Base-by-base conservation (phyloP, 2,797 vertebrate species). In the Hippoglossus hippoglossus region DNA sequence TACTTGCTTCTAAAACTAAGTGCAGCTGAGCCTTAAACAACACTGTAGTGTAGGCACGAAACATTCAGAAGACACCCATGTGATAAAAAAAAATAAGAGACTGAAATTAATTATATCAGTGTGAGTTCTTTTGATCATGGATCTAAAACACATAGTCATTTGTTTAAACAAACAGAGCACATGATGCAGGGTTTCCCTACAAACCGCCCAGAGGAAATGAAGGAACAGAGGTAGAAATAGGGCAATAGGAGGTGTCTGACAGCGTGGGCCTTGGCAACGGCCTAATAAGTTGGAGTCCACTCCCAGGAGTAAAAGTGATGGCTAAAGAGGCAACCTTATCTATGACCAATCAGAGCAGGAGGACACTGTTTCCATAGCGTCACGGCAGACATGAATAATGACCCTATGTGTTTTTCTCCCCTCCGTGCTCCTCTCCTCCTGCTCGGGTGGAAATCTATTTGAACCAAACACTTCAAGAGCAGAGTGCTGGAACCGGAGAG, bases 281-380 rank as follows among this genome's bases (percentile, higher is more conserved):
- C 73, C 77, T 72, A 71, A 86, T 87, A 65, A 88, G 88, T 87
- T 50, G n/a, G 25, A 67, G 41, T 67, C 64, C 36, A 74, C 72
- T 89, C 74, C 81, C 62, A 26, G 15, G 83, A 74, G 81, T 67
- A 64, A 86, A 82, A 80, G 52, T 63, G 75, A 83, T 65, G 80
- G 83, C 79, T 76, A 79, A 84, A 87, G 84, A 86, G 77, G 73
- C 79, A 75, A 73, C 82, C 81, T 87, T 91, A 91, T 93, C 88
- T 89, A 77, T 51, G 24, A 59, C 92, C 93, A 93, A 93, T 92
- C 88, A 90, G 91, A 88, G 74, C 73, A 51, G 67, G 68, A 84
- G 81, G 71, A 83, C 78, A 63, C 91, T 92, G 92, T 94, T 94
- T 91, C 90, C 88, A 94, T 93, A 93, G 91, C 81, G 47, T 86